Conservation (phyloP, 2,888 invertebrate genomes). For the Hedya salicella region DNA sequence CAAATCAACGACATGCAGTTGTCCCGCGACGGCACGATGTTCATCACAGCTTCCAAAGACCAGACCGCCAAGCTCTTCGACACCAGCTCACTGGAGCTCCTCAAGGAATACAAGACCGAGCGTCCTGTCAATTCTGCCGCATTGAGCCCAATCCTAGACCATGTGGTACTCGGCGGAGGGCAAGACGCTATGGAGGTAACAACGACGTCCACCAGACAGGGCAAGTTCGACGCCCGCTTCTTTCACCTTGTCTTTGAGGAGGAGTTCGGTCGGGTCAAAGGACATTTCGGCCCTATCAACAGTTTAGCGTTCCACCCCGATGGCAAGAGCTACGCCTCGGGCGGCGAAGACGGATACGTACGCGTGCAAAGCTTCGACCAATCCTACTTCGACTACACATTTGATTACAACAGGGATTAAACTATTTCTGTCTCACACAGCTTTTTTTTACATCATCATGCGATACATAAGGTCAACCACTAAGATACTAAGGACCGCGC, state of each 20-base stretch:
- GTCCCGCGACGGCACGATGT: conserved; percentile 96
- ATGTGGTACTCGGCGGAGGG: conserved; percentile 99
- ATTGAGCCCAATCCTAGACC: conserved; percentile 97
- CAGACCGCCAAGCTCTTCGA: conserved; percentile 98
- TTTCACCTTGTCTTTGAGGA: conserved; percentile 98
- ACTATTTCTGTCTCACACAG: not conserved
- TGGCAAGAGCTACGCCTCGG: conserved; percentile 97
- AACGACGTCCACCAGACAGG: conserved; percentile 95
- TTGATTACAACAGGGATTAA: conserved; percentile 89
- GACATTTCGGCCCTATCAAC: conserved; percentile 99
- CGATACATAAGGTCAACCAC: conserved; percentile 26
- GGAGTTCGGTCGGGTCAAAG: conserved; percentile 98
- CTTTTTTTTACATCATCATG: not conserved
- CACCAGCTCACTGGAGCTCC: conserved; percentile 91
- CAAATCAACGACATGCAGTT: conserved; percentile 98
- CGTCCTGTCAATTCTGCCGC: conserved; percentile 99
- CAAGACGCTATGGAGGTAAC: conserved; percentile 99
- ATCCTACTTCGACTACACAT: conserved; percentile 97
- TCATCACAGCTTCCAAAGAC: conserved; percentile 99
- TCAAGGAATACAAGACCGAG: conserved; percentile 99
- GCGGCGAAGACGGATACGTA: conserved; percentile 99
- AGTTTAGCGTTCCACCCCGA: conserved; percentile 99
- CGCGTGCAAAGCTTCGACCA: conserved; percentile 98
- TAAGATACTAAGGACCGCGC: not conserved
- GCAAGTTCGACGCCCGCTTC: conserved; percentile 98